Conservation (phyloP, 1,140 invertebrate genomes). For the Colletes gigas region DNA sequence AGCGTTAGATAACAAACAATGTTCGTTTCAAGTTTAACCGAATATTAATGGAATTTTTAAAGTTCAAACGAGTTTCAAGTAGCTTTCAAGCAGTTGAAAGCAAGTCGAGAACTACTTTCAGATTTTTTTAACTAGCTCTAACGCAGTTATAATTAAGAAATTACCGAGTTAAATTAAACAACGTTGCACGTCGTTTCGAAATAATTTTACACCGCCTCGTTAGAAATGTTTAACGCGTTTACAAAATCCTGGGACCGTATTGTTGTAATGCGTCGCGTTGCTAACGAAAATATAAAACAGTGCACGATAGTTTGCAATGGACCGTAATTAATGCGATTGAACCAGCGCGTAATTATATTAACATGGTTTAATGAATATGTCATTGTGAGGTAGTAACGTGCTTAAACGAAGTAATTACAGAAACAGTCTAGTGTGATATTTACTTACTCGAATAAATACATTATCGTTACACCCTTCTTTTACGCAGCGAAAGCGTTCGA, state of each 20-base stretch:
- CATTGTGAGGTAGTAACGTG: not conserved
- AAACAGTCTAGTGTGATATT: not conserved
- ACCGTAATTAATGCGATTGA: not conserved
- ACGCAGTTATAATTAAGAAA: no score
- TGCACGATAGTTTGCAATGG: not conserved
- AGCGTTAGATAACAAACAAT: no score
- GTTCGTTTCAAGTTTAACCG: no score
- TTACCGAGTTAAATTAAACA: no score
- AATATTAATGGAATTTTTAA: no score
- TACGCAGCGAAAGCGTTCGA: no score
- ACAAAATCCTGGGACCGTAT: not conserved
- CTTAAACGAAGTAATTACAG: not conserved
- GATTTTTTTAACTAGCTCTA: no score
- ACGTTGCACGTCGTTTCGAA: not conserved
- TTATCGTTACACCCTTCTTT: not conserved
- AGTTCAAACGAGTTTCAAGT: no score
- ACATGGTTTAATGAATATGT: not conserved
- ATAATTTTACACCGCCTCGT: not conserved
- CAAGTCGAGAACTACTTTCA: no score
- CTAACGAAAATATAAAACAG: not conserved
- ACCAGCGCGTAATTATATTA: not conserved
- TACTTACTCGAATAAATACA: not conserved
- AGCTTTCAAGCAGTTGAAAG: no score
- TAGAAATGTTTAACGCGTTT: not conserved
- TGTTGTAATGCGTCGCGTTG: not conserved